Conservation (phyloP, 2,797 vertebrate genomes). For the Melanogrammus aeglefinus region DNA sequence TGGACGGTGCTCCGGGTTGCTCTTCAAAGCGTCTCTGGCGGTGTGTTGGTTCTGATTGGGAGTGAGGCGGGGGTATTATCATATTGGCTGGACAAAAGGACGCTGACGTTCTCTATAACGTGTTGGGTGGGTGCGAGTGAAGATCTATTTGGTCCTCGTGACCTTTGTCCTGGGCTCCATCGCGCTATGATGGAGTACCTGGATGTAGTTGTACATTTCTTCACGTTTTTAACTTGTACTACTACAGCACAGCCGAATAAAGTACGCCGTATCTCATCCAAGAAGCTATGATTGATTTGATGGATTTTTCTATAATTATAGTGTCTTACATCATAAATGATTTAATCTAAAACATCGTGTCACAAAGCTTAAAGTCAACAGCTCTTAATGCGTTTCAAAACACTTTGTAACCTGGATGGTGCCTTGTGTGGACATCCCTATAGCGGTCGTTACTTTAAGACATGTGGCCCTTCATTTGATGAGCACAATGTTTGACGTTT, state of each 20-base stretch:
- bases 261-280: not conserved
- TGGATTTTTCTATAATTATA: no score
- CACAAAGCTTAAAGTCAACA: no score
- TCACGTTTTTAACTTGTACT: no score
- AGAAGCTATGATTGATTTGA: not conserved
- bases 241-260: not conserved
- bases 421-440: no score
- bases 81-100: not conserved
- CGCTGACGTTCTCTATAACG: not conserved
- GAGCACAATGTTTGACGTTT: not conserved
- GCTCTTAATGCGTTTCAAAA: no score
- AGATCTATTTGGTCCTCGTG: not conserved
- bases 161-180: not conserved
- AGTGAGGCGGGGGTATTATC: not conserved
- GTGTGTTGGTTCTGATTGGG: conserved; percentile 8
- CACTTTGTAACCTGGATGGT: no score
- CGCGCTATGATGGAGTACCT: not conserved
- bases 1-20: not conserved
- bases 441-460: no score
- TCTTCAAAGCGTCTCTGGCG: conserved; percentile 18
- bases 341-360: no score
- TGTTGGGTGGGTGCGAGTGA: not conserved
- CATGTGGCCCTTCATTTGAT: not conserved
- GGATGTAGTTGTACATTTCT: not conserved
- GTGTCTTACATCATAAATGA: no score